Evolutionary conservation across 2,797 vertebrate species (phyloP), one percentile per base, ranked within the genome.

Genomic region (Champsocephalus esox): DNA sequence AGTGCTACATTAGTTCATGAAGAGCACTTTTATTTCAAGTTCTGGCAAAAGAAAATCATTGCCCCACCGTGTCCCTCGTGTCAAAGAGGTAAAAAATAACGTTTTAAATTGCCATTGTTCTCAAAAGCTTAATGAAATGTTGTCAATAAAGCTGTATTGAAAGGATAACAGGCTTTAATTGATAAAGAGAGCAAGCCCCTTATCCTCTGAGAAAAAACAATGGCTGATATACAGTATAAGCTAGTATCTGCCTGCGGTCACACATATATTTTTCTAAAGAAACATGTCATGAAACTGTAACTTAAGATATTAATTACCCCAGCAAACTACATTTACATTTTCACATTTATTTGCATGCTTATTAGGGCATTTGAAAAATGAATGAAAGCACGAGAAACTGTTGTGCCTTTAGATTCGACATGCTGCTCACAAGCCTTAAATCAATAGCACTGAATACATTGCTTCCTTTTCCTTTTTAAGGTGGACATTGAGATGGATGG

Each of bases 401-500:
- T 9, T 51, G 9, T 46, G 17, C 2, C 65, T 45, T 46, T 5
- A 38, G 12, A n/a, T 21, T 28, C 13, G 6, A 12, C 13, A 11
- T 45, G 7, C 34, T 66, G 5, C 28, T 68, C 5, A 5, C 62
- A 64, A 73, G 0, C 38, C 21, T 76, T 16, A 7, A 11, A n/a
- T 58, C 21, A 48, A 2, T 16, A 9, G 0, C 7, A 8, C 44
- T 68, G 9, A 73, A 51, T 38, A 6, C 9, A 16, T 1, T 14
- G 3, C 9, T 34, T 45, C 9, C 4, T 7, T 34, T 5, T 19
- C 6, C 12, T 0, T 54, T 56, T 5, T 1, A 70, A 93, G 93
- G 97, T 97, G 41, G 98, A 99, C 88, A 99, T 99, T 0, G 98
- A 99, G 94, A 98, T 99, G 98, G 98, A 99, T 0, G 98, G 98